Evolutionary conservation across 2,888 invertebrate species (phyloP).

Genomic region (Cotesia congregata): DNA sequence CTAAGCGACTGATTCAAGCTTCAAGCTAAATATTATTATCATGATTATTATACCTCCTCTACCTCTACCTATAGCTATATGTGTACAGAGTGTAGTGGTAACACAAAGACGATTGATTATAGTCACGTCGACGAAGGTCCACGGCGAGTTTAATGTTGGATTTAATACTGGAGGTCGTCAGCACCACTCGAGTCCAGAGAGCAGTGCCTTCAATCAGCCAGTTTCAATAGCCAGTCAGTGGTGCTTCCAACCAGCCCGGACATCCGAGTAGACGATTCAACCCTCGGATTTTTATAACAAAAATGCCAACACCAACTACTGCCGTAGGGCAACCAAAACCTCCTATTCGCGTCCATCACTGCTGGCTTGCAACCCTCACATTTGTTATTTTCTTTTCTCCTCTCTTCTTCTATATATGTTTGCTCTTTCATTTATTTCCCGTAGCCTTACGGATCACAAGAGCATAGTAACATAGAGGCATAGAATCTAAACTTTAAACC

Average conservation of each 20-base stretch:
- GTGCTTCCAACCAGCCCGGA: constrained; percentile 9
- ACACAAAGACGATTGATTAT: constrained; percentile 35
- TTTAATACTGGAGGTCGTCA: constrained; percentile 17
- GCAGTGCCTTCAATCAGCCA: constrained; percentile 1
- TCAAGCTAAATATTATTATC: constrained; percentile 24
- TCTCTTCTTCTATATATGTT: neutral
- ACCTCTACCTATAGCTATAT: neutral
- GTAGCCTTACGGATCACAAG: neutral
- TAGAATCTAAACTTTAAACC: constrained; percentile 15
- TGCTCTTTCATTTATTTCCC: neutral
- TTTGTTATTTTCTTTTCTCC: neutral
- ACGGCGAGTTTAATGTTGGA: constrained; percentile 4
- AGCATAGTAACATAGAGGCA: neutral
- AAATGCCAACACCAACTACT: constrained; percentile 12
- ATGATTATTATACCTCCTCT: neutral
- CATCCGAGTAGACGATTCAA: constrained; percentile 15
- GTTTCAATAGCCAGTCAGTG: neutral
- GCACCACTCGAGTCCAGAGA: constrained; percentile 20
- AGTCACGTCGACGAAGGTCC: constrained; percentile 8
- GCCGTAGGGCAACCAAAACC: constrained; percentile 6
- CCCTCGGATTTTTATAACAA: constrained; percentile 16
- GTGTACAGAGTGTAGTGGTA: neutral
- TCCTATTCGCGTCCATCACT: neutral
- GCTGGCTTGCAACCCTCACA: constrained; percentile 9
- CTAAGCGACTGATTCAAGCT: constrained; percentile 12